Percentiles rank a stretch among this genome's conserved stretches.
Conservation (phyloP, 2,888 invertebrate species). For the Agriopis aurantiaria region DNA sequence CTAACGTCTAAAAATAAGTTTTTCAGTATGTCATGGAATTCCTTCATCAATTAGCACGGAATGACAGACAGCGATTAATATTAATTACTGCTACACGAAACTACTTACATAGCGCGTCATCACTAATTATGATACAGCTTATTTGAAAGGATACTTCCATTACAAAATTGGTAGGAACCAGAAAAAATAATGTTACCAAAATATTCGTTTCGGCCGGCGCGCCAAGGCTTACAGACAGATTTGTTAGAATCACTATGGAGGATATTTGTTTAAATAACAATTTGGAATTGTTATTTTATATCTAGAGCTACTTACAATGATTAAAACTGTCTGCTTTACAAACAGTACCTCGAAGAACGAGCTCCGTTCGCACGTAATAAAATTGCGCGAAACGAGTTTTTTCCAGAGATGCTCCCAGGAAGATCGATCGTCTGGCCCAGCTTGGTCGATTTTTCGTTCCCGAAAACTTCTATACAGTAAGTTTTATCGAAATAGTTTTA, state of each 20-base stretch:
- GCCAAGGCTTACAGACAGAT: not conserved
- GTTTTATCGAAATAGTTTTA: too few relatives aligned
- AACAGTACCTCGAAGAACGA: not conserved
- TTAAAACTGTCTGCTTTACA: not conserved
- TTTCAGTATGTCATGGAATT: slow-evolving; percentile 43
- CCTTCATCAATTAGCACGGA: slow-evolving; percentile 53
- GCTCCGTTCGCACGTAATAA: not conserved
- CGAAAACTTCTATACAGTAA: too few relatives aligned
- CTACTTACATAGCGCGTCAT: slow-evolving; percentile 34
- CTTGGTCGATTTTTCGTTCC: too few relatives aligned
- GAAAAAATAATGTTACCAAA: slow-evolving; percentile 3
- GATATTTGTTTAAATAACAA: slow-evolving; percentile 10
- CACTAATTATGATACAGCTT: slow-evolving; percentile 17
- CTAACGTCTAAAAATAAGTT: slow-evolving; percentile 24
- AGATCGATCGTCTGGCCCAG: too few relatives aligned
- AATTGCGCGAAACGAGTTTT: too few relatives aligned
- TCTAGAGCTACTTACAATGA: not conserved
- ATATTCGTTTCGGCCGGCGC: not conserved
- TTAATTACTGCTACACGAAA: slow-evolving; percentile 54
- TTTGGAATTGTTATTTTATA: slow-evolving; percentile 4
- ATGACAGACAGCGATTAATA: slow-evolving; percentile 56
- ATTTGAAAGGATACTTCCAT: slow-evolving; percentile 9
- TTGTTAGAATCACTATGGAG: slow-evolving; percentile 2
- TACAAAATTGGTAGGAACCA: slow-evolving; percentile 2
- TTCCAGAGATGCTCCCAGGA: too few relatives aligned